Evolutionary conservation across 2,797 vertebrate genomes (phyloP).

Genomic region (Coregonus ussuriensis): DNA sequence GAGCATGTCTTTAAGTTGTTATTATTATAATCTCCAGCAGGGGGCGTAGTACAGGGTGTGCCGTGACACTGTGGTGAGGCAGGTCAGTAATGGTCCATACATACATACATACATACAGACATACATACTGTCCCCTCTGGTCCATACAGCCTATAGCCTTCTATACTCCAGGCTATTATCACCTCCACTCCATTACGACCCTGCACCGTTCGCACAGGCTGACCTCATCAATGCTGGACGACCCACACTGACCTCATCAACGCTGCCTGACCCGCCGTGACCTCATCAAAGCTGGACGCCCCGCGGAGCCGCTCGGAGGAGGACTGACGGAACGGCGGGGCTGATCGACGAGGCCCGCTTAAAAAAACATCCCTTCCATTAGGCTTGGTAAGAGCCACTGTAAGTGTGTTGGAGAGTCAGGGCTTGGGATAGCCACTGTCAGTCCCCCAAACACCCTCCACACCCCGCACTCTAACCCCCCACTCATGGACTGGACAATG

Average conservation of each 20-base stretch:
- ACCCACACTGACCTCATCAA: constrained; percentile 82
- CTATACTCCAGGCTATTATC: constrained; percentile 52
- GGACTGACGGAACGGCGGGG: constrained; percentile 53
- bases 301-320: constrained; percentile 51
- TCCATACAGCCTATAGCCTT: background rate
- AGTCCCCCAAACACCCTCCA: constrained; percentile 57
- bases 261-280: constrained; percentile 70
- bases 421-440: constrained; percentile 69
- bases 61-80: background rate
- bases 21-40: background rate
- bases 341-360: constrained; percentile 35
- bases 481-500: constrained; percentile 66
- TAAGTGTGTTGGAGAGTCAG: constrained; percentile 65
- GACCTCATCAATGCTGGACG: constrained; percentile 82
- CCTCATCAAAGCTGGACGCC: constrained; percentile 81
- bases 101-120: background rate
- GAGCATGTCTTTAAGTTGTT: background rate
- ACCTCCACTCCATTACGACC: constrained; percentile 61
- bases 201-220: constrained; percentile 58
- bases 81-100: background rate
- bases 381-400: constrained; percentile 73
- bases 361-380: constrained; percentile 77
- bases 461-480: constrained; percentile 24
- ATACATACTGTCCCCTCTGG: constrained; percentile 1
- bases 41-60: constrained; percentile 1